Evolutionary conservation across 64 coral and sea anemone genomes (phyloP), one percentile per base, ranked within the genome.

Genomic region (Anthopleura sola): DNA sequence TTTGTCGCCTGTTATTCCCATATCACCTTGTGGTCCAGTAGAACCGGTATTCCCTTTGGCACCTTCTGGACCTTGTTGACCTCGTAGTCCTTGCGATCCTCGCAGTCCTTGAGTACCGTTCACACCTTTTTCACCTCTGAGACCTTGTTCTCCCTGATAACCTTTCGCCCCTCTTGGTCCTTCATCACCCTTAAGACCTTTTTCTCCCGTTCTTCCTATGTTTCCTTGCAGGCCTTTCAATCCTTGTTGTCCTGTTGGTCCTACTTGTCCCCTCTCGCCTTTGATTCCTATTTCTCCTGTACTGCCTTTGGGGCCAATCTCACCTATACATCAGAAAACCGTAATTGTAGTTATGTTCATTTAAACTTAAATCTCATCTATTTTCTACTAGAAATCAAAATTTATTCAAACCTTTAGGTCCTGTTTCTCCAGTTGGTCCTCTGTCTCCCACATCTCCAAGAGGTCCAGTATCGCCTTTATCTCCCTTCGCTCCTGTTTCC

Each of bases 381-480:
- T 55, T 20, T 62, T 62, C 0, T 62, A n/a, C 58, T 9, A 4
- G 7, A 23, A 26, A 62, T 62, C 58, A 62, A 15, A 62, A 15
- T 62, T n/a, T 26, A 62, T n/a, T 3, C 26, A 71, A 71, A 71
- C 66, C 66, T 71, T 71, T 71, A 32, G 10, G 0, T 32, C 66
- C 66, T 14, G 66, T 71, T 71, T 36, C 14, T 71, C 66, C 66
- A 71, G 13, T 71, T 17, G 66, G 66, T 71, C 66, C 66, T 14
- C 28, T 71, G 10, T 34, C 66, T 34, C 66, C 66, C 14, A 15
- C 12, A 71, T 71, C 66, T 71, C 66, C 66, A 0, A 34, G 29
- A 32, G 66, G 66, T 71, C 66, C 86, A 80, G 40, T 75, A 39
- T 88, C 75, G 16, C 86, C 86, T 81, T 48, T 64, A 17, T 88